These are phyloP conservation scores for Cliona cf. orientalis DNA, from an alignment of 37 sponge, comb jelly and placozoan genomes.

Conservation along the genomic window DNA sequence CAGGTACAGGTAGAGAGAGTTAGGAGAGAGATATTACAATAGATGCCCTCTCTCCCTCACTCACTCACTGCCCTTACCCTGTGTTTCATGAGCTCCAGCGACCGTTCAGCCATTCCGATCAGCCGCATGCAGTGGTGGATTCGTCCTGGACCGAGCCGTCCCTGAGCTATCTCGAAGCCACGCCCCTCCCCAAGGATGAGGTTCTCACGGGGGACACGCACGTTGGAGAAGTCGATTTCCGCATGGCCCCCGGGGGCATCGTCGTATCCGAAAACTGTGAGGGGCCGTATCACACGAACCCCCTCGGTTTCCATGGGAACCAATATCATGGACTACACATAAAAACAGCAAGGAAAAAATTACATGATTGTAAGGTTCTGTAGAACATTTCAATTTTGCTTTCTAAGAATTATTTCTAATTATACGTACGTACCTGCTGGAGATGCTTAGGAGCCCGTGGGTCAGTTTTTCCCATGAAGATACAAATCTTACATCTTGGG, in stretches of 20 bases:
- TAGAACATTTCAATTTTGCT: neutral
- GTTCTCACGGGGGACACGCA: conserved; percentile 76
- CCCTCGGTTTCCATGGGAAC: conserved; percentile 91
- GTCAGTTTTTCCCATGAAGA: conserved; percentile 86
- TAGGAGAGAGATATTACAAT: no score
- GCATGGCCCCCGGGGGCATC: conserved; percentile 79
- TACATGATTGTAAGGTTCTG: neutral
- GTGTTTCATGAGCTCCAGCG: conserved; percentile 65
- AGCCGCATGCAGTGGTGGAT: conserved; percentile 97
- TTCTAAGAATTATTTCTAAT: neutral
- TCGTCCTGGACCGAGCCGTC: conserved; percentile 89
- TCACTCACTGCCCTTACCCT: conserved; percentile 30
- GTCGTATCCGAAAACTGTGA: conserved; percentile 85
- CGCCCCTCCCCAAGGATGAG: conserved; percentile 86
- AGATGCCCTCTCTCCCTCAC: neutral
- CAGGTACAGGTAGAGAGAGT: neutral
- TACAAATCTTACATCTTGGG: conserved; percentile 75
- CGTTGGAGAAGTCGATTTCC: conserved; percentile 69
- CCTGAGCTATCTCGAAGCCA: conserved; percentile 96
- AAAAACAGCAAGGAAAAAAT: neutral
- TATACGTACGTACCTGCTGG: conserved; percentile 35
- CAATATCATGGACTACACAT: conserved; percentile 81
- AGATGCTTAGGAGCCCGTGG: conserved; percentile 56
- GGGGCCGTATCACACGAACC: conserved; percentile 73
- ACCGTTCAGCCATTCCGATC: conserved; percentile 92